A percentile compares a stretch with the other conserved stretches of the same genome.
Evolutionary conservation across 2,797 vertebrate species (phyloP).

Genomic region (Rhinogobio ventralis): DNA sequence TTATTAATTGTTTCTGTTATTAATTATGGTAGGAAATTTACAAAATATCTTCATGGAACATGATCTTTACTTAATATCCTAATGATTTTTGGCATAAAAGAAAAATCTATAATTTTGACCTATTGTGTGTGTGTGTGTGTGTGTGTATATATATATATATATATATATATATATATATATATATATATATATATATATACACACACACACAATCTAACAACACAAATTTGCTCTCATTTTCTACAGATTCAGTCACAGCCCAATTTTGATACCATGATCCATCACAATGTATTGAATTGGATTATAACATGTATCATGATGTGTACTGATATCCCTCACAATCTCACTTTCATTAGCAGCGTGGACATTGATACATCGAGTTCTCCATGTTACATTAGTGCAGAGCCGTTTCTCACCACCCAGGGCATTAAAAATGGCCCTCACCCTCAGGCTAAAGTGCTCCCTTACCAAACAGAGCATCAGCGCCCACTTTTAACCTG

Average conservation of each 20-base stretch:
- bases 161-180: no score
- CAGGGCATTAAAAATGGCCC: slow-evolving; percentile 27
- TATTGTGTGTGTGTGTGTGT: no score
- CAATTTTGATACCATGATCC: background rate
- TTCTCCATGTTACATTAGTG: slow-evolving; percentile 35
- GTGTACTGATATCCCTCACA: background rate
- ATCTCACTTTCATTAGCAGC: background rate
- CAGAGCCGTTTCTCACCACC: slow-evolving; percentile 43
- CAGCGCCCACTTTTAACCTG: slow-evolving; percentile 43
- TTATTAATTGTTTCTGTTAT: no score
- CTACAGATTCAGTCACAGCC: no score
- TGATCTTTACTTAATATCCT: no score
- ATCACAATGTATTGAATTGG: background rate
- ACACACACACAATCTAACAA: background rate
- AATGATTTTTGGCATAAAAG: no score
- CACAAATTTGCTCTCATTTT: background rate
- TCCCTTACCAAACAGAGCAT: slow-evolving; percentile 38
- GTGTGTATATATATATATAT: no score
- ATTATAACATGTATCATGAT: background rate
- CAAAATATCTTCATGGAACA: no score
- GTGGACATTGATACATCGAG: background rate
- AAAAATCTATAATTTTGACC: no score
- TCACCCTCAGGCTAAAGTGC: slow-evolving; percentile 42
- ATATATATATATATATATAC: no score
- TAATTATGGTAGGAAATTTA: no score